Evolutionary conservation across 2,113 vertebrate species (phyloP).

Genomic region (Sarotherodon lohbergeri): DNA sequence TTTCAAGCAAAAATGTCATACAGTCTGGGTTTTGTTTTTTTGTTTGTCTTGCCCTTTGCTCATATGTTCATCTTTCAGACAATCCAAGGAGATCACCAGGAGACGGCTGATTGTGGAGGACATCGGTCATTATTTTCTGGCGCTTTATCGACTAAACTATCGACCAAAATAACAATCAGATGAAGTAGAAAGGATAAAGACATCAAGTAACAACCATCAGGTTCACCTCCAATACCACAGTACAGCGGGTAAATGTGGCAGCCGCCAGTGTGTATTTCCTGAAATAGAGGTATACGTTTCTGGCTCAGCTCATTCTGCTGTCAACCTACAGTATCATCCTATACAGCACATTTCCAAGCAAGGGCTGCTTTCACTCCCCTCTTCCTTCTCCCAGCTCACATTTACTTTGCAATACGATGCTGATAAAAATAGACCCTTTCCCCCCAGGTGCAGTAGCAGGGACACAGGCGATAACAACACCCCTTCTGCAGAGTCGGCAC

Average conservation of each 20-base stretch:
- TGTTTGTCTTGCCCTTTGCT: background rate
- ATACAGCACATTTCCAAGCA: background rate
- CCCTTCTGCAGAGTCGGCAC: conserved; percentile 36
- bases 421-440: conserved; percentile 56
- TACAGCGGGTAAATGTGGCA: background rate
- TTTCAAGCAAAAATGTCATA: background rate
- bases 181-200: background rate
- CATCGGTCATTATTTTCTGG: background rate
- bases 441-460: conserved; percentile 48
- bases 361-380: background rate
- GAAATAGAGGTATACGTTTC: background rate
- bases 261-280: background rate
- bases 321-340: background rate
- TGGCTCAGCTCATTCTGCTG: background rate
- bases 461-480: conserved; percentile 65
- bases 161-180: background rate
- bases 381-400: conserved; percentile 11
- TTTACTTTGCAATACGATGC: conserved; percentile 43
- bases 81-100: background rate
- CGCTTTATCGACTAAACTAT: background rate
- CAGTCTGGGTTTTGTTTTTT: background rate
- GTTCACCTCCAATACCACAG: background rate
- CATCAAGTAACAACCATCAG: background rate
- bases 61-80: rapidly evolving
- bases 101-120: background rate